Evolutionary conservation across 2,113 vertebrate genomes (phyloP).

Genomic region (Siniperca knerii): DNA sequence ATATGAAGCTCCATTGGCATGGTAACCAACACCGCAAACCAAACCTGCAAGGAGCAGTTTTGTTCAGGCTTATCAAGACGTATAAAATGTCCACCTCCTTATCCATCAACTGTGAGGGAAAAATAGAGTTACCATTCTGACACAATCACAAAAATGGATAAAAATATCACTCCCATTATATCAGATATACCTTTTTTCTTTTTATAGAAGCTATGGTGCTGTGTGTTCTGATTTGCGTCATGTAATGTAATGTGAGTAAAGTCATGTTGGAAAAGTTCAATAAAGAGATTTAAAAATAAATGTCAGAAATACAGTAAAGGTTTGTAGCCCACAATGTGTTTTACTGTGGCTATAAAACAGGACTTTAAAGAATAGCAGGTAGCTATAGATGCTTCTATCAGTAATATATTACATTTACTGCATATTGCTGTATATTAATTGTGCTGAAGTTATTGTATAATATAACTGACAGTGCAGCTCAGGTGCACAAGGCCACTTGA

Average conservation of each 20-base stretch:
- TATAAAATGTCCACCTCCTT: slow-evolving; percentile 11
- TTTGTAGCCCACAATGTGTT: background rate
- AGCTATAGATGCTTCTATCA: background rate
- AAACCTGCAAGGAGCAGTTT: slow-evolving; percentile 15
- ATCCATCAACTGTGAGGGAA: background rate
- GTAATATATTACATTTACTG: background rate
- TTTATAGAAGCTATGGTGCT: background rate
- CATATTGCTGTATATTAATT: background rate
- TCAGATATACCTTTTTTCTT: background rate
- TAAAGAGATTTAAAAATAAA: background rate
- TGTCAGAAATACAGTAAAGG: background rate
- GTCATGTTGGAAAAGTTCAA: background rate
- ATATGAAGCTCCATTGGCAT: background rate
- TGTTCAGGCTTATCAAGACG: slow-evolving; percentile 27
- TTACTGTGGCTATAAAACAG: background rate
- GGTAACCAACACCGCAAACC: slow-evolving; percentile 17
- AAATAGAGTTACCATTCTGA: background rate
- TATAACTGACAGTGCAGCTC: background rate
- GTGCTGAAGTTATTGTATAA: background rate
- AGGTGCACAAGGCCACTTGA: background rate
- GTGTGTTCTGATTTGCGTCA: background rate
- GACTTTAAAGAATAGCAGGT: background rate
- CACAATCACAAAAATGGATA: background rate
- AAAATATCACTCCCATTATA: background rate
- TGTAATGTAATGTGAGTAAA: background rate